Conservation (phyloP, 2,113 vertebrate genomes). For the Paratilapia polleni region DNA sequence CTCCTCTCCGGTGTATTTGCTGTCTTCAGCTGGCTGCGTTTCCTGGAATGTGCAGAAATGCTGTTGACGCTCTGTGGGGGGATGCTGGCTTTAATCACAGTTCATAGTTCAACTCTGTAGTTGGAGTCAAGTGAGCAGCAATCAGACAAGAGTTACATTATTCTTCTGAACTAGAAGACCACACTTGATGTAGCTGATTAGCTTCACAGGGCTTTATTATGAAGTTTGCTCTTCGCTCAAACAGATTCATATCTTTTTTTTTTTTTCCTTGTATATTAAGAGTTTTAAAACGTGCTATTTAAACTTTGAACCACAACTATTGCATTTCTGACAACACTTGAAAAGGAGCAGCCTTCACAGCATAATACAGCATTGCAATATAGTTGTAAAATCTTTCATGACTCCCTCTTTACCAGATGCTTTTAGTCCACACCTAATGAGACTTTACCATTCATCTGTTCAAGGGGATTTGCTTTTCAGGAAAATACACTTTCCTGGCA, state of each 20-base stretch:
- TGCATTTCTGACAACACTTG: background rate
- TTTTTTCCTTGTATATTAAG: background rate
- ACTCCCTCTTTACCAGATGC: conserved; percentile 39
- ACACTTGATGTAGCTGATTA: background rate
- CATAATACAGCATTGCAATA: background rate
- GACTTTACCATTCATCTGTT: conserved; percentile 36
- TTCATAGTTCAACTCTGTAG: conserved; percentile 61
- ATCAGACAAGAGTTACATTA: conserved; percentile 16
- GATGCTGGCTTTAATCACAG: conserved; percentile 60
- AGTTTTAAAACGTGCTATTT: background rate
- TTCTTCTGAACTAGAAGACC: conserved; percentile 1
- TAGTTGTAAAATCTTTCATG: conserved; percentile 8
- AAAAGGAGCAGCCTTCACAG: background rate
- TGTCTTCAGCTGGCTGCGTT: conserved; percentile 64
- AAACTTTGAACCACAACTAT: conserved; percentile 5
- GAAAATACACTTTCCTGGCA: conserved; percentile 24
- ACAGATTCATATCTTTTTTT: background rate
- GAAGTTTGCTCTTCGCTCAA: background rate
- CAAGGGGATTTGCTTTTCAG: conserved; percentile 52
- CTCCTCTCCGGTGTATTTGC: conserved; percentile 64
- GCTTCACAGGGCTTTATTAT: background rate
- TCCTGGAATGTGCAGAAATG: conserved; percentile 73
- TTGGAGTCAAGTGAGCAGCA: conserved; percentile 15
- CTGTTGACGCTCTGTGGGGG: conserved; percentile 55
- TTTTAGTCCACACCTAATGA: conserved; percentile 22